Evolutionary conservation across 2,113 vertebrate genomes (phyloP), one percentile per base, ranked within the genome.

Genomic region (Megaptera novaeangliae): DNA sequence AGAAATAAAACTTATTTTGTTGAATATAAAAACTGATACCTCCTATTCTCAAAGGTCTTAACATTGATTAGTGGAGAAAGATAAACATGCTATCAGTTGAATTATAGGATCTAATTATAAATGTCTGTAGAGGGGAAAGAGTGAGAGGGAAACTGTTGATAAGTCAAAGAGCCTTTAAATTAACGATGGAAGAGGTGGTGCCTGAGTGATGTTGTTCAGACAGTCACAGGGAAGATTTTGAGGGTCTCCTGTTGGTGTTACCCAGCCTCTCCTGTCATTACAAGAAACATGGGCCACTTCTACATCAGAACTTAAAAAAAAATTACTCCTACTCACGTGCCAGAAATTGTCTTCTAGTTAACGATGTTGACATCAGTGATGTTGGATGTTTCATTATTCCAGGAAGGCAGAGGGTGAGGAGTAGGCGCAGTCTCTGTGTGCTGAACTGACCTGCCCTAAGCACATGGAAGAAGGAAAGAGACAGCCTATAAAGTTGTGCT

Each of bases 401-500:
- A 8, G 85, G 39, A 93, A 29, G 61, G 31, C 23, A 44, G 39
- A 46, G 34, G 10, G 29, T 5, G 1, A 31, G 36, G 29, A 39
- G 7, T 59, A 78, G 41, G 41, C 11, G 14, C 25, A 15, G 0
- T 36, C 36, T 59, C 44, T 27, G 3, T 18, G 39, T 49, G 59
- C 39, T 6, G n/a, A 31, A 5, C 29, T 31, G 84, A 55, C 25
- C 77, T 29, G 12, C 49, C 36, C 13, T 55, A 23, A 34, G 17
- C 68, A 23, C 41, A 44, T 31, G 49, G 68, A 69, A 25, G 39
- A 49, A 74, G 21, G 8, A 44, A 18, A 75, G 74, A 31, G 27
- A 29, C 1, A 4, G 72, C n/a, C 34, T 82, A 0, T 1, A 29
- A 4, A 7, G 21, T 8, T 57, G 31, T 4, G 3, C 21, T n/a